Percentiles rank a stretch among this genome's conserved stretches.
Evolutionary conservation across 2,113 vertebrate species (phyloP).

Genomic region (Eolophus roseicapilla): DNA sequence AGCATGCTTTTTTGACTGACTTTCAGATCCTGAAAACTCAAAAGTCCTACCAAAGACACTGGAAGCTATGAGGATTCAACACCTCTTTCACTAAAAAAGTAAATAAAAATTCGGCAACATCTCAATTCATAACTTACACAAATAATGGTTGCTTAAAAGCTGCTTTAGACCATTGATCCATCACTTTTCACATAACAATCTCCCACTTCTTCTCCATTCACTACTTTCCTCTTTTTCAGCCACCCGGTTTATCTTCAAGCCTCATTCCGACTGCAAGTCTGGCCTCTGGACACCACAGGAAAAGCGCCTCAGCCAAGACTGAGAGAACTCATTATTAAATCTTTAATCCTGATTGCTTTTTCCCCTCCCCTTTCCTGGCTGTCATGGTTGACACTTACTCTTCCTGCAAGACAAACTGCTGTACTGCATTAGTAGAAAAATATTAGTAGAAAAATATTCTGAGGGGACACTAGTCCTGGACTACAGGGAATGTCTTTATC

Average conservation of each 20-base stretch:
- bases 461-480: neutral
- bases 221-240: neutral
- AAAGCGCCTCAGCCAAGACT: neutral
- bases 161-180: neutral
- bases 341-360: neutral
- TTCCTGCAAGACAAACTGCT: neutral
- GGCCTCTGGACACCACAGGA: neutral
- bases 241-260: neutral
- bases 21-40: neutral
- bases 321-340: neutral
- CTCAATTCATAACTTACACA: neutral
- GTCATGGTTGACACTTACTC: neutral
- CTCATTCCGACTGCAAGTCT: neutral
- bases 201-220: neutral
- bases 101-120: neutral
- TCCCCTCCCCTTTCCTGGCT: neutral
- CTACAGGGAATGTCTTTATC: neutral
- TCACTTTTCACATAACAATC: neutral
- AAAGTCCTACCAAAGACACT: neutral
- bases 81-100: neutral
- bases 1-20: neutral
- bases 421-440: neutral
- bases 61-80: neutral
- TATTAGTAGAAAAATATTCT: neutral
- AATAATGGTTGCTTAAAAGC: neutral